Conservation (phyloP, 1,140 invertebrate genomes). For the Euwallacea similis region DNA sequence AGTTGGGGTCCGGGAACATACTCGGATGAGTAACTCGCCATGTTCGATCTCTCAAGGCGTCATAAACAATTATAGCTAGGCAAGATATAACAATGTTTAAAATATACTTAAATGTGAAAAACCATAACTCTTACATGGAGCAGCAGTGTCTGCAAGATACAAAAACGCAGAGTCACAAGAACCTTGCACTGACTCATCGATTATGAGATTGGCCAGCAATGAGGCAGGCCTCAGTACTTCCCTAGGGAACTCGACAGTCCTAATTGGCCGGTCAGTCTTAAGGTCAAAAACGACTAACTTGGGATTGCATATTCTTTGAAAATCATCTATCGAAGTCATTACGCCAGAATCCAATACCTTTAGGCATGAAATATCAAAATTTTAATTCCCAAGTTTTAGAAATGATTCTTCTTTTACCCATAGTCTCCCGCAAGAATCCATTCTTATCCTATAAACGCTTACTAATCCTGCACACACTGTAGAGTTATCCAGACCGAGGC, state of each 20-base stretch:
- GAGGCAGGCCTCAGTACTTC: slow-evolving; percentile 69
- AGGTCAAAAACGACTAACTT: slow-evolving; percentile 80
- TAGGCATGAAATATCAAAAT: slow-evolving; percentile 31
- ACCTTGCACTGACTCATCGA: slow-evolving; percentile 69
- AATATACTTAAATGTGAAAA: neutral
- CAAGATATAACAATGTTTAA: slow-evolving; percentile 10
- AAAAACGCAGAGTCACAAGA: slow-evolving; percentile 74
- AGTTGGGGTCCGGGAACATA: slow-evolving; percentile 81
- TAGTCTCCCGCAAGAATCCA: slow-evolving; percentile 74
- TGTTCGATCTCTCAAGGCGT: slow-evolving; percentile 68
- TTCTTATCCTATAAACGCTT: slow-evolving; percentile 72
- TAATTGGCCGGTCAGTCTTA: slow-evolving; percentile 66
- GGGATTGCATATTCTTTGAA: slow-evolving; percentile 72
- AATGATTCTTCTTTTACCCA: slow-evolving; percentile 61
- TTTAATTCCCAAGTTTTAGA: neutral
- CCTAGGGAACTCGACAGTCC: slow-evolving; percentile 59
- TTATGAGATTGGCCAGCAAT: slow-evolving; percentile 73
- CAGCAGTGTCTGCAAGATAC: slow-evolving; percentile 78
- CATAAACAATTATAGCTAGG: slow-evolving; percentile 72
- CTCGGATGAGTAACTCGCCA: slow-evolving; percentile 75
- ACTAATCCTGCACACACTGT: slow-evolving; percentile 64
- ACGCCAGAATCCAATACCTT: slow-evolving; percentile 67
- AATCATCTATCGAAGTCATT: slow-evolving; percentile 73
- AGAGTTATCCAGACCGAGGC: slow-evolving; percentile 67
- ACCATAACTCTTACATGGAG: slow-evolving; percentile 60